Evolutionary conservation across 2,797 vertebrate species (phyloP).

Genomic region (Onychomys leucogaster): DNA sequence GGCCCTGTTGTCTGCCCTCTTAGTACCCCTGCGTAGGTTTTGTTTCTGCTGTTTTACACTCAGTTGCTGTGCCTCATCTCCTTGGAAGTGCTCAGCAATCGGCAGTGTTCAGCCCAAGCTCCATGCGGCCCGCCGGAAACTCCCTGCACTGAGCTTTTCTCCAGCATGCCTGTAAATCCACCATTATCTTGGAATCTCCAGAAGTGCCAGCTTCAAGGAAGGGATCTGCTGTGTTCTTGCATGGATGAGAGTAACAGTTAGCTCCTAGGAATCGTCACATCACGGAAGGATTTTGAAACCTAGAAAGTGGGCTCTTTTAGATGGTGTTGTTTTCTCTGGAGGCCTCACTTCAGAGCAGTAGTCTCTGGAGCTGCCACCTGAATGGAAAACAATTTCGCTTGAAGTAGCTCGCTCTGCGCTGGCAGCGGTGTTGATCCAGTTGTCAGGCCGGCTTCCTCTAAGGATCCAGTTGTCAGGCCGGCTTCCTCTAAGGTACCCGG

Average conservation of each 20-base stretch:
- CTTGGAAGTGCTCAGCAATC: not conserved
- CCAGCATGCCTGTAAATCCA: fast-evolving
- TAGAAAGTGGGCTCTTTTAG: not conserved
- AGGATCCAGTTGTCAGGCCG: not conserved
- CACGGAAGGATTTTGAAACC: not conserved
- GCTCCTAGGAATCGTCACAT: not conserved
- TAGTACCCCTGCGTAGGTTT: fast-evolving
- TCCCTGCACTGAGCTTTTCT: not conserved
- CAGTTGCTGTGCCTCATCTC: not conserved
- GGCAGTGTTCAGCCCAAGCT: not conserved
- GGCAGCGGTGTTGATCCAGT: not conserved
- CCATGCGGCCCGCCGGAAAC: not conserved
- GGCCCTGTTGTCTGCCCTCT: not conserved
- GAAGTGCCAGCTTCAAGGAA: not conserved
- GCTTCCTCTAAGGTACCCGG: not conserved
- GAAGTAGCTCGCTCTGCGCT: too few species aligned
- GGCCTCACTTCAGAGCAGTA: not conserved
- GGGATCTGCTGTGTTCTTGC: fast-evolving
- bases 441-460: constrained; percentile 2
- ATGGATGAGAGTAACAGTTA: not conserved
- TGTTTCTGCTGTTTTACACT: not conserved
- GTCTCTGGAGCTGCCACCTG: not conserved
- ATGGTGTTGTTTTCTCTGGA: not conserved
- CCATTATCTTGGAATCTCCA: not conserved
- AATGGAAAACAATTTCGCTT: fast-evolving